Evolutionary conservation across 2,113 vertebrate species (phyloP).

Genomic region (Corythornis madagascariensis): DNA sequence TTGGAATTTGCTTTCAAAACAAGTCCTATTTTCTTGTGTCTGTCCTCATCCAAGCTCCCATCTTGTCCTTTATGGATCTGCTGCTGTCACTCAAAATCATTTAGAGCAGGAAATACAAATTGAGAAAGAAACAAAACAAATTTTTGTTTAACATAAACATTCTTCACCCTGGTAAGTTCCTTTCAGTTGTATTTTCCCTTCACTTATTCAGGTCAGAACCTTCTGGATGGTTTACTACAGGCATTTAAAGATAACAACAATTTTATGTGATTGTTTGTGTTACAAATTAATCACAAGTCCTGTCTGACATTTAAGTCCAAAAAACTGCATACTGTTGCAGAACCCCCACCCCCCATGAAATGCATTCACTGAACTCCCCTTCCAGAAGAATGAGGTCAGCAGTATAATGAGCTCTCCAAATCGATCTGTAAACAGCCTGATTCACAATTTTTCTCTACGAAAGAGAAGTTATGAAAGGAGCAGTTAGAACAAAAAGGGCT

Average conservation of each 20-base stretch:
- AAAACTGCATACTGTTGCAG: neutral
- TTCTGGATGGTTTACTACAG: neutral
- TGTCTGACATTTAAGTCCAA: neutral
- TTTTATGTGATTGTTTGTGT: neutral
- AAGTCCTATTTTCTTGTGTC: neutral
- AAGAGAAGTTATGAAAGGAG: neutral
- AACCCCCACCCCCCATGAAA: neutral
- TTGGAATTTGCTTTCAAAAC: constrained; percentile 23
- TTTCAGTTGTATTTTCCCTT: neutral
- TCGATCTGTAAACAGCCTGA: neutral
- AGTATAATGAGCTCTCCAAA: neutral
- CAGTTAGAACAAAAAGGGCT: neutral
- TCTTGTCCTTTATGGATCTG: neutral
- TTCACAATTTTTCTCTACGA: accelerated
- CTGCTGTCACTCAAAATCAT: neutral
- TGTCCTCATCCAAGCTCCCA: neutral
- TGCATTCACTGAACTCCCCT: neutral
- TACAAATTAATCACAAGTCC: neutral
- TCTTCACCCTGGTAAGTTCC: neutral
- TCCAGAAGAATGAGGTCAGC: neutral
- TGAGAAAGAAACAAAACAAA: neutral
- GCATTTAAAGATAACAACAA: neutral
- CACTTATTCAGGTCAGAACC: constrained; percentile 2
- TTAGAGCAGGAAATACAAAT: neutral
- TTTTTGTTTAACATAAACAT: neutral